phyloP scores from a whole-genome alignment of 2,113 vertebrate species.

The Eubucco bourcierii region DNA sequence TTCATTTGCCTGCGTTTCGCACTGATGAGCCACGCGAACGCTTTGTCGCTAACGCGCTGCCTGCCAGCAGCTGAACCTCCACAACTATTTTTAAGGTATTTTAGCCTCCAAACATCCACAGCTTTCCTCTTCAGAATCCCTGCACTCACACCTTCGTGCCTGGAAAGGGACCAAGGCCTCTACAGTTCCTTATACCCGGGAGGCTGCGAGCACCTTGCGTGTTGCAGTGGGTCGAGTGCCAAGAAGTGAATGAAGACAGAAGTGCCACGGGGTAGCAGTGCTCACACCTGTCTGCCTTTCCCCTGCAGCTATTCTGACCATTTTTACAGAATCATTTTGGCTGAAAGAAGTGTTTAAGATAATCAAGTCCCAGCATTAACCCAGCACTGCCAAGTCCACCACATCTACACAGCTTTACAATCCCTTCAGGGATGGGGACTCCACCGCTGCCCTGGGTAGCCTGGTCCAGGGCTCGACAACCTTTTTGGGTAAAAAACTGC shows the following conservation, averaged over 20 bases:
- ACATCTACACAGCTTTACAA: no score
- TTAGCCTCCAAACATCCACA: background rate
- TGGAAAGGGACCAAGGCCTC: conserved; percentile 29
- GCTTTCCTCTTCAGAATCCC: background rate
- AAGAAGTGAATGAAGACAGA: conserved; percentile 32
- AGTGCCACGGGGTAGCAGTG: background rate
- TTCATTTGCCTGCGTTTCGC: background rate
- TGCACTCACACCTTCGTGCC: background rate
- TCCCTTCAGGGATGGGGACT: no score
- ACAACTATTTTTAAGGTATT: background rate
- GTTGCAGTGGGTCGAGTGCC: background rate
- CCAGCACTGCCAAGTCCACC: no score
- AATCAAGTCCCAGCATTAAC: no score
- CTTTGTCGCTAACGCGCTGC: background rate
- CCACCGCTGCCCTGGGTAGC: no score
- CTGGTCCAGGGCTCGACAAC: no score
- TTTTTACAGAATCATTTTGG: no score
- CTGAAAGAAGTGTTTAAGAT: no score
- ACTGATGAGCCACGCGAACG: background rate
- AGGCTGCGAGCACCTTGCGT: fast-evolving
- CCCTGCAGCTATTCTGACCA: background rate
- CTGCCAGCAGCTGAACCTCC: background rate
- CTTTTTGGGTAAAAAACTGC: no score
- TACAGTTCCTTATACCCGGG: background rate
- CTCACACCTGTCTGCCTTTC: background rate